These are phyloP conservation scores for Cryptotermes secundus DNA, from an alignment of 1,140 invertebrate species.

Conservation along the genomic window DNA sequence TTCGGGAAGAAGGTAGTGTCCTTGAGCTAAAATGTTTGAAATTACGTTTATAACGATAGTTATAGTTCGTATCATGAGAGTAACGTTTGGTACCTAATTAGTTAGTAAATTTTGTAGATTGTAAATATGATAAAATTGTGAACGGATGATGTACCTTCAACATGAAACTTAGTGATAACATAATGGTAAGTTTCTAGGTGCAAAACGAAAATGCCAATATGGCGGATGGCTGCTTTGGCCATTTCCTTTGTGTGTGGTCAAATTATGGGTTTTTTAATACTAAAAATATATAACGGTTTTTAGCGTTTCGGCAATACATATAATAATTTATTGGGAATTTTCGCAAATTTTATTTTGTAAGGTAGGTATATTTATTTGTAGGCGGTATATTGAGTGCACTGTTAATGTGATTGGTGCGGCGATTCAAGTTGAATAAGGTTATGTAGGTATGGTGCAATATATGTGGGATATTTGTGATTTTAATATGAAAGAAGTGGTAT, in stretches of 20 bases:
- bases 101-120: slow-evolving; percentile 46
- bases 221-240: slow-evolving; percentile 48
- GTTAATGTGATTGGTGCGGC: too few relatives aligned
- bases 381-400: too few relatives aligned
- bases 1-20: slow-evolving; percentile 55
- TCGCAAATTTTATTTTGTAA: too few relatives aligned
- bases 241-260: slow-evolving; percentile 52
- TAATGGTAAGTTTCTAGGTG: slow-evolving; percentile 54
- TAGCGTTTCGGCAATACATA: neutral
- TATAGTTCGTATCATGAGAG: slow-evolving; percentile 51
- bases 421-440: neutral
- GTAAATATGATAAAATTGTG: slow-evolving; percentile 49
- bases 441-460: neutral
- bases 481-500: too few relatives aligned
- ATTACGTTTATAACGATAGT: slow-evolving; percentile 53
- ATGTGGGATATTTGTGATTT: too few relatives aligned
- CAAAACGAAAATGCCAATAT: slow-evolving; percentile 53
- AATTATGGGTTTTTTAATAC: slow-evolving; percentile 26
- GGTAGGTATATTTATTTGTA: too few relatives aligned
- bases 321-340: neutral
- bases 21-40: slow-evolving; percentile 52
- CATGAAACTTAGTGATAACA: slow-evolving; percentile 59
- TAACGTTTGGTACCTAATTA: slow-evolving; percentile 57
- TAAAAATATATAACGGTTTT: neutral
- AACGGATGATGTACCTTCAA: slow-evolving; percentile 53